Base-by-base conservation (phyloP, 2,888 invertebrate genomes). In the Trachelus troglodyta region DNA sequence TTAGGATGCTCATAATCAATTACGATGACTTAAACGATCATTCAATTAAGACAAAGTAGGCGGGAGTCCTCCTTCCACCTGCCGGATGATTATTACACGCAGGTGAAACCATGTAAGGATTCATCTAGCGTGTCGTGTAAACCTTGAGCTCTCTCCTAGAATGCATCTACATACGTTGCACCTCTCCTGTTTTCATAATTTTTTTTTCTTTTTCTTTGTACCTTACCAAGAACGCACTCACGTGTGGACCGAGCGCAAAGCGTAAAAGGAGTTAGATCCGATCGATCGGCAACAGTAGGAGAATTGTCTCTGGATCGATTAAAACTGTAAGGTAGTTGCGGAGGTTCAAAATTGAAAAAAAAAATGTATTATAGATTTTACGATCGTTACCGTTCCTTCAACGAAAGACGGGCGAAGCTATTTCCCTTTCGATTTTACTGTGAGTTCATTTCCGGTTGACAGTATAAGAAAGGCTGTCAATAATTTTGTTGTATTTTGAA, bases 351-450 rank as follows among this genome's bases (percentile, higher is more conserved):
- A 15, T 15, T 15, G 40, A 40, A 12, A 37, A 40, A 40, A 56
- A 81, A 79, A 77, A 91, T 91, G 91, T 88, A 87, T 86, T 91
- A 91, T 83, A 86, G 91, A 88, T 91, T 91, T 80, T 91, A 90
- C 92, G 91, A 90, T 87, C 89, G 90, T 78, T 89, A 92, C 90
- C 89, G 92, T 89, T 91, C 90, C 81, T 89, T 90, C 86, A 88
- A 90, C 82, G 90, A 91, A 40, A 88, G 88, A 23, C 85, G 88
- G 12, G 81, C 82, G 31, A 85, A 87, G 33, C 86, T 87, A 35
- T 91, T 91, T 79, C 91, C 91, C 30, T 91, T 86, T 81, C 85
- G 88, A 83, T 90, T 91, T 82, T 89, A 90, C 77, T 91, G 91
- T 91, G 86, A 91, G 91, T 90, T 12, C 31, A 23, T 31, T 71